Conservation (phyloP, 2,113 vertebrate genomes). For the Osmerus mordax region DNA sequence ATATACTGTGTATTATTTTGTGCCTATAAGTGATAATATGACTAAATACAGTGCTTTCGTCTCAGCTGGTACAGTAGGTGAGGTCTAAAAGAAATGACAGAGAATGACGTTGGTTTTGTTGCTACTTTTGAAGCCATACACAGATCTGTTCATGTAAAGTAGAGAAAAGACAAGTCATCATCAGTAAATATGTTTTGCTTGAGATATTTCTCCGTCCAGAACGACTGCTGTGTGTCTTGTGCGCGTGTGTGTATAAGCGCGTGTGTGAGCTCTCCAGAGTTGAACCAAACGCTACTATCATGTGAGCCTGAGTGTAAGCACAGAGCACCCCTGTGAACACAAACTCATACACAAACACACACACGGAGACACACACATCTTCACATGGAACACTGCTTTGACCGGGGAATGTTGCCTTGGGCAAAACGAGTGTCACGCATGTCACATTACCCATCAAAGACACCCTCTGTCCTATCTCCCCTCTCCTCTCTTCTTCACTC, state of each 20-base stretch:
- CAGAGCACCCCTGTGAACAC: conserved; percentile 45
- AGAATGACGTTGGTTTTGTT: no score
- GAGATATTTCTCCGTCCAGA: not conserved
- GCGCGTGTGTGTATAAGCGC: conserved; percentile 9
- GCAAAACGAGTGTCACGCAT: conserved; percentile 62
- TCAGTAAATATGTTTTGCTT: not conserved
- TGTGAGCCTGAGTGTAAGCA: conserved; percentile 53
- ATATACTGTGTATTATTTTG: not conserved
- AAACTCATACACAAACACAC: conserved; percentile 25
- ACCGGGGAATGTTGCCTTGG: conserved; percentile 55
- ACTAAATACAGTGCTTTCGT: no score
- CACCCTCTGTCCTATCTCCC: conserved; percentile 52
- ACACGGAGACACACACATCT: conserved; percentile 24
- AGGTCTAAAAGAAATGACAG: no score
- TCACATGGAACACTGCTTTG: conserved; percentile 29
- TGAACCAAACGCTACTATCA: conserved; percentile 52
- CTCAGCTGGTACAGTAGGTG: no score
- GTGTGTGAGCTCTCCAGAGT: conserved; percentile 24
- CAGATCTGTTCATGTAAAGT: not conserved
- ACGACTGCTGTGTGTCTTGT: not conserved
- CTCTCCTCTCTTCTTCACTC: not conserved
- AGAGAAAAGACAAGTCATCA: not conserved
- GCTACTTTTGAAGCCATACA: no score
- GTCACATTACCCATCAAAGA: conserved; percentile 63
- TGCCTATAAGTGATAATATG: no score